Evolutionary conservation across 37 sponge, comb jelly and placozoan species (phyloP).

Genomic region (Beroe ovata): DNA sequence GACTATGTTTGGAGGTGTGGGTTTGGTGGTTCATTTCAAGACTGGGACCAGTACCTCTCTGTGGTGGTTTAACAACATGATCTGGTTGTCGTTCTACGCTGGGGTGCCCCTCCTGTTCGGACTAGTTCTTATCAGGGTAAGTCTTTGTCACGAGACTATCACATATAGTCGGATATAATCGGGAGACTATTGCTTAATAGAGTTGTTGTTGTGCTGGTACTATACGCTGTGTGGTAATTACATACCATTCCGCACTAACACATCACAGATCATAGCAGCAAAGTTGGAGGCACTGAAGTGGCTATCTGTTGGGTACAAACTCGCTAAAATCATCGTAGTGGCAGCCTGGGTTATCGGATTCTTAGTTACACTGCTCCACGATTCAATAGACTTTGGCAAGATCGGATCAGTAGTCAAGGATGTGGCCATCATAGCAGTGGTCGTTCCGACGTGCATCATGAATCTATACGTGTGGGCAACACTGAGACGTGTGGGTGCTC

Average conservation of each 20-base stretch:
- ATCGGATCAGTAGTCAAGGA: conserved; percentile 27
- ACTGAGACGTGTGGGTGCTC: not conserved
- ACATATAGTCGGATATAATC: too few relatives aligned
- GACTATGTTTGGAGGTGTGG: conserved; percentile 1
- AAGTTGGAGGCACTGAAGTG: not conserved
- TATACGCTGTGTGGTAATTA: not conserved
- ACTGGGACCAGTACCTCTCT: not conserved
- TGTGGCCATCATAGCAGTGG: not conserved
- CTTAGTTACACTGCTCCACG: conserved; percentile 20
- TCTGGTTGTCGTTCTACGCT: conserved; percentile 53
- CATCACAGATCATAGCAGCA: conserved; percentile 16
- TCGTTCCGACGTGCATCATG: not conserved
- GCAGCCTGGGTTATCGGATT: conserved; percentile 17
- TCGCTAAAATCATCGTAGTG: not conserved
- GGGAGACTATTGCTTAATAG: too few relatives aligned
- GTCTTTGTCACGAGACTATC: too few relatives aligned
- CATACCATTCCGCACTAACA: not conserved
- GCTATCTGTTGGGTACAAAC: not conserved
- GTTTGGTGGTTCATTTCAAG: conserved; percentile 18
- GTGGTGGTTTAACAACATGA: conserved; percentile 57
- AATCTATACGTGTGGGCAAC: conserved; percentile 26
- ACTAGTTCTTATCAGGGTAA: conserved; percentile 29
- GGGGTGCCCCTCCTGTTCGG: conserved; percentile 41
- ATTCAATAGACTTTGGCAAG: not conserved
- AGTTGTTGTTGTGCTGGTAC: not conserved